Evolutionary conservation across 2,113 vertebrate species (phyloP).

Genomic region (Siniperca chuatsi): DNA sequence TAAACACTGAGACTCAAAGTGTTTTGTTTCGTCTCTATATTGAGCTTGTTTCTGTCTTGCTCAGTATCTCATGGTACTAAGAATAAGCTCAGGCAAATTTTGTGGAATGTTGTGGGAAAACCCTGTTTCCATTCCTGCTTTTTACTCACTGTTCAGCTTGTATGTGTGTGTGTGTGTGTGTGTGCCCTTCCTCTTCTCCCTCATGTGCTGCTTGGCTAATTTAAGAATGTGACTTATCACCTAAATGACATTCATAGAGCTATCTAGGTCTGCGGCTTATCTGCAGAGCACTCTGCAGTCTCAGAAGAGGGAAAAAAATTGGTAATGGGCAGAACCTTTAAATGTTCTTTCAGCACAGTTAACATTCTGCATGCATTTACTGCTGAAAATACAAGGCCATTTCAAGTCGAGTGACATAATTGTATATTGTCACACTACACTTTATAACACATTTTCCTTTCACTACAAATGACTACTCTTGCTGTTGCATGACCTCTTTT

Average conservation of each 20-base stretch:
- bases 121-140: constrained; percentile 40
- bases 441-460: constrained; percentile 54
- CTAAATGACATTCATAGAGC: constrained; percentile 60
- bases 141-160: not conserved
- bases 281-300: constrained; percentile 50
- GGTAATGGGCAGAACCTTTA: constrained; percentile 28
- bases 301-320: constrained; percentile 20
- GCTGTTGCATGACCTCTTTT: constrained; percentile 65
- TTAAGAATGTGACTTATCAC: constrained; percentile 75
- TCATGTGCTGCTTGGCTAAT: constrained; percentile 68
- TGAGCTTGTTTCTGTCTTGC: constrained; percentile 16
- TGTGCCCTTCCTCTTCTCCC: constrained; percentile 42
- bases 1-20: not conserved
- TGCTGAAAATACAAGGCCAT: constrained; percentile 29
- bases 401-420: constrained; percentile 49
- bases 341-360: constrained; percentile 30
- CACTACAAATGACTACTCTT: constrained; percentile 44
- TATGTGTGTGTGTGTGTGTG: constrained; percentile 18
- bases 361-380: constrained; percentile 41
- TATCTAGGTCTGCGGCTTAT: constrained; percentile 60
- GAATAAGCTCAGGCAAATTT: constrained; percentile 51
- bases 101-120: constrained; percentile 63
- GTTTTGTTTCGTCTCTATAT: constrained; percentile 16
- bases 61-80: constrained; percentile 41
- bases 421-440: constrained; percentile 39